These are phyloP conservation scores for Cerceris ruficornis DNA, from an alignment of 2,888 invertebrate genomes.

Conservation along the genomic window DNA sequence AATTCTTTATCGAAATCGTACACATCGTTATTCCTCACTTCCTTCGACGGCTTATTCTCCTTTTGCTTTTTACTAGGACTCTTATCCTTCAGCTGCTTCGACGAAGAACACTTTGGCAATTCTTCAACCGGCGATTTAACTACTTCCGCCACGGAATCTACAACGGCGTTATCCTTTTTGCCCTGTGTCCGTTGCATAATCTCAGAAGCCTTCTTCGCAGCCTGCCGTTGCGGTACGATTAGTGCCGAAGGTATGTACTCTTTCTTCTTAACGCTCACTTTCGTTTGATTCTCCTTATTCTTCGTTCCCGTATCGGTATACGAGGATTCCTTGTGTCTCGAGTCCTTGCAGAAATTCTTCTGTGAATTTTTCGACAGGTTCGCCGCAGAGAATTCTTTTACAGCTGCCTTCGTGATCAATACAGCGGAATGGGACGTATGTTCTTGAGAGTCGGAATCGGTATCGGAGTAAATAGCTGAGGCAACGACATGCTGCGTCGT, in stretches of 20 bases:
- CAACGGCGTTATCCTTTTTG: conserved; percentile 67
- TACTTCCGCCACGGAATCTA: conserved; percentile 76
- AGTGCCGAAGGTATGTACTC: conserved; percentile 88
- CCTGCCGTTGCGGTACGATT: conserved; percentile 94
- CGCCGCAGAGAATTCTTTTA: conserved; percentile 90
- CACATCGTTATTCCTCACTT: conserved; percentile 81
- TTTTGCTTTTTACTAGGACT: conserved; percentile 62
- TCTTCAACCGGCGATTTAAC: conserved; percentile 71
- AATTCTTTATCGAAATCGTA: conserved; percentile 86
- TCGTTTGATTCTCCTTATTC: conserved; percentile 82
- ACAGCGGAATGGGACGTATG: conserved; percentile 85
- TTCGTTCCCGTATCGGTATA: conserved; percentile 68
- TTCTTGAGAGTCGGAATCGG: conserved; percentile 86
- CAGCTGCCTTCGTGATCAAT: conserved; percentile 91
- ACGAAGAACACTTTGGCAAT: conserved; percentile 39
- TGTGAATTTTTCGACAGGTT: conserved; percentile 92
- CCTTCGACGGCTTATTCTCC: conserved; percentile 73
- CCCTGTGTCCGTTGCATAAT: conserved; percentile 86
- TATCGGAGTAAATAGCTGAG: conserved; percentile 93
- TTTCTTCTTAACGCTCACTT: conserved; percentile 77
- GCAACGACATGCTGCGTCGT: conserved; percentile 80
- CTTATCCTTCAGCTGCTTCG: conserved; percentile 70
- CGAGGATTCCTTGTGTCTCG: conserved; percentile 80
- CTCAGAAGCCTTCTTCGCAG: conserved; percentile 95
- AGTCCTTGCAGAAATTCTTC: conserved; percentile 86